Evolutionary conservation across 2,888 invertebrate genomes (phyloP).

Genomic region (Tholera decimalis): DNA sequence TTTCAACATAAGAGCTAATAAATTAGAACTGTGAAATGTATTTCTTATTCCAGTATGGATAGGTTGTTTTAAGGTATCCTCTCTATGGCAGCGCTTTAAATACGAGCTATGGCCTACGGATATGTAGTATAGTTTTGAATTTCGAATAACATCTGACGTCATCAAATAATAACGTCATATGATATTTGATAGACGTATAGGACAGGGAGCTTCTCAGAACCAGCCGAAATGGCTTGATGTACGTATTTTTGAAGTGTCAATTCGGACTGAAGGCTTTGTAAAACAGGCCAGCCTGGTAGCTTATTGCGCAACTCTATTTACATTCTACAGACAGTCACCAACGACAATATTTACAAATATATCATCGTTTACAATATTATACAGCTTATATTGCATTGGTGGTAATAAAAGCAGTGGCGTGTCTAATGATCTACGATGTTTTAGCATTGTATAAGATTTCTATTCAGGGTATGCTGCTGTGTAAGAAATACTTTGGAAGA

Average conservation of each 20-base stretch:
- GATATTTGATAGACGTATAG: constrained; percentile 5
- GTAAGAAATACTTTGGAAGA: constrained; percentile 73
- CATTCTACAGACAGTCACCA: constrained; percentile 22
- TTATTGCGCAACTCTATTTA: constrained; percentile 6
- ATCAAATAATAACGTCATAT: too few relatives aligned
- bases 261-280: neutral
- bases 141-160: constrained; percentile 9
- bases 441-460: neutral
- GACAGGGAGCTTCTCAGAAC: neutral
- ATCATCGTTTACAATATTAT: neutral
- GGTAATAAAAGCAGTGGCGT: constrained; percentile 6
- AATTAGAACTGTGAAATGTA: too few relatives aligned
- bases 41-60: too few relatives aligned
- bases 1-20: too few relatives aligned
- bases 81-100: too few relatives aligned
- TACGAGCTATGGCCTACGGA: too few relatives aligned
- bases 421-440: constrained; percentile 1
- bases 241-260: neutral
- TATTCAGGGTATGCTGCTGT: constrained; percentile 8
- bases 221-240: constrained; percentile 2
- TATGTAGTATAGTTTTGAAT: neutral
- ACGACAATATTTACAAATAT: constrained; percentile 8
- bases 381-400: constrained; percentile 8
- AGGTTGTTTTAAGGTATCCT: too few relatives aligned
- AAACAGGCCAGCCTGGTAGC: neutral